Evolutionary conservation across 2,888 invertebrate genomes (phyloP), one percentile per base, ranked within the genome.

Genomic region (Ichneumoninae sp.): DNA sequence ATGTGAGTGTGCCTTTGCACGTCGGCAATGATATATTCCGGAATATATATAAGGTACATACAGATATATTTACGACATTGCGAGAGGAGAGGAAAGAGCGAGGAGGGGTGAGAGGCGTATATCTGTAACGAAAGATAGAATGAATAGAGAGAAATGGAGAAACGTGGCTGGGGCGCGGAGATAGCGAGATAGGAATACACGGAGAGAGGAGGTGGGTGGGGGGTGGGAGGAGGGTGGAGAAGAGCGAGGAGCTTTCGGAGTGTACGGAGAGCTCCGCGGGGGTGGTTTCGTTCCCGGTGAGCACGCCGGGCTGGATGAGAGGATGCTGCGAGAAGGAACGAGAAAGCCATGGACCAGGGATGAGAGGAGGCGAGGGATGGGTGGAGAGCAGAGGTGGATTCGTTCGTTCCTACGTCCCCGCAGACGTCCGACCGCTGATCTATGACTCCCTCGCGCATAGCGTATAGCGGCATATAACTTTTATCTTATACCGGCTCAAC

Each of bases 381-480:
- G 82, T 84, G 75, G 74, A 72, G 80, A 70, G 82, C 70, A 4
- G 76, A 80, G 77, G 84, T 75, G 84, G 86, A 77, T 86, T 85
- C 82, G 86, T 87, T 87, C 89, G 89, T 86, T 89, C 89, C 89
- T 90, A 89, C 92, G 92, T 92, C 92, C 93, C 93, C 92, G 92
- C 91, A 93, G 92, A 93, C 93, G 93, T 93, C 92, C 93, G 88
- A 89, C 90, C 89, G 89, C 88, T 93, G 93, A 93, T 92, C 88
- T 92, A 93, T 90, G 93, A 92, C 92, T 93, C 93, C 93, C 93
- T 91, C 89, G 93, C 92, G 92, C 93, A 93, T 92, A 92, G 92
- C 93, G 88, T 72, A 71, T 71, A 77, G 91, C 92, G 83, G 91
- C 93, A 92, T 82, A 82, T 93, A 93, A 93, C 93, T 91, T 91